Evolutionary conservation across 2,113 vertebrate genomes (phyloP).

Genomic region (Centropristis striata): DNA sequence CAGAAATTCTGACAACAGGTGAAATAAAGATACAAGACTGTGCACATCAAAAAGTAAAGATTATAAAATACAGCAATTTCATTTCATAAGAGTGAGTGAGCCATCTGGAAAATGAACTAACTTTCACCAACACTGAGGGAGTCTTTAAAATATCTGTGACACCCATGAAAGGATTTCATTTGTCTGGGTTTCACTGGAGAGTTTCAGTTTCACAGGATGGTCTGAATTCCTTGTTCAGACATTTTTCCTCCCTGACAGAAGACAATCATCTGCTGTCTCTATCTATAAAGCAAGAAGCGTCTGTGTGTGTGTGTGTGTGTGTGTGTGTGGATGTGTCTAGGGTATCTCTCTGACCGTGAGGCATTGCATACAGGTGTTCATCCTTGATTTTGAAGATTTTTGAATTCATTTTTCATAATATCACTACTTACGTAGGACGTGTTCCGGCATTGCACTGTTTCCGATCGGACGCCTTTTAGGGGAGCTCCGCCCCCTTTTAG

Average conservation of each 20-base stretch:
- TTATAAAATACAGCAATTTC: not conserved
- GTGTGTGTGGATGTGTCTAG: too few species aligned
- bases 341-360: too few species aligned
- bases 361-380: too few species aligned
- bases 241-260: not conserved
- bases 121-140: not conserved
- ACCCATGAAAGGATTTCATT: slow-evolving; percentile 10
- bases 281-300: too few species aligned
- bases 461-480: too few species aligned
- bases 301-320: too few species aligned
- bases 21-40: not conserved
- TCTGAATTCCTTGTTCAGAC: not conserved
- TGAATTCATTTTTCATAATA: too few species aligned
- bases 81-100: not conserved
- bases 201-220: slow-evolving; percentile 11
- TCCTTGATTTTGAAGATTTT: too few species aligned
- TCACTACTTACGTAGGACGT: too few species aligned
- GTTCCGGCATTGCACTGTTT: too few species aligned
- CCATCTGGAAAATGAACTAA: slow-evolving; percentile 18
- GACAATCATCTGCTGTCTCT: not conserved
- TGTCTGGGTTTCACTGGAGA: slow-evolving; percentile 6
- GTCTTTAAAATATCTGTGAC: slow-evolving; percentile 19
- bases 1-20: not conserved
- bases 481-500: too few species aligned
- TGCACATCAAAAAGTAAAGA: not conserved